Percentiles rank a stretch among this genome's conserved stretches.
Conservation (phyloP, 2,113 vertebrate species). For the Capricornis sumatraensis region DNA sequence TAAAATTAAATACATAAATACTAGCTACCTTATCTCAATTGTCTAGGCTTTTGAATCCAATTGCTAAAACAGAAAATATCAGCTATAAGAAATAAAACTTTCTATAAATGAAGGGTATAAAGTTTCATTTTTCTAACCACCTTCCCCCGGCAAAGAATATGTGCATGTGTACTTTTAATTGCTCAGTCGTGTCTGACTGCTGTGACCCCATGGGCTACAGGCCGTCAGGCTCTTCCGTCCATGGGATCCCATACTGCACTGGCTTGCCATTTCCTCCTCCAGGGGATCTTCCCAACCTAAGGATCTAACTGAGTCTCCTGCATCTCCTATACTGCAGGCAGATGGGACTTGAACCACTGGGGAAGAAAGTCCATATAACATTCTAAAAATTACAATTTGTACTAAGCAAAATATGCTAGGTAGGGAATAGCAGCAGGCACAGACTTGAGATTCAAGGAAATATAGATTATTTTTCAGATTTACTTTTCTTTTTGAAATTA, state of each 20-base stretch:
- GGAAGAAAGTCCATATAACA: not conserved
- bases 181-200: not conserved
- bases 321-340: not conserved
- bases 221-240: not conserved
- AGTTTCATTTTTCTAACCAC: not conserved
- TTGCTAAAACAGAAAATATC: not conserved
- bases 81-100: not conserved
- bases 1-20: not conserved
- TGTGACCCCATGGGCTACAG: not conserved
- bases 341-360: not conserved
- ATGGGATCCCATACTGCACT: not conserved
- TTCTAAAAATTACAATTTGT: not conserved
- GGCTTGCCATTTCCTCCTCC: not conserved
- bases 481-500: slow-evolving; percentile 24
- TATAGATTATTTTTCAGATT: not conserved
- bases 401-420: not conserved
- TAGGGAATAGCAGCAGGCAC: not conserved
- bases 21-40: not conserved
- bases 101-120: not conserved
- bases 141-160: not conserved
- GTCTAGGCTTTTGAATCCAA: not conserved
- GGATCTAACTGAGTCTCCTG: not conserved
- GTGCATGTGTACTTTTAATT: not conserved
- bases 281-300: not conserved
- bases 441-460: not conserved